These are phyloP conservation scores for Acanthopagrus latus DNA, from an alignment of 2,797 vertebrate species.

Conservation along the genomic window DNA sequence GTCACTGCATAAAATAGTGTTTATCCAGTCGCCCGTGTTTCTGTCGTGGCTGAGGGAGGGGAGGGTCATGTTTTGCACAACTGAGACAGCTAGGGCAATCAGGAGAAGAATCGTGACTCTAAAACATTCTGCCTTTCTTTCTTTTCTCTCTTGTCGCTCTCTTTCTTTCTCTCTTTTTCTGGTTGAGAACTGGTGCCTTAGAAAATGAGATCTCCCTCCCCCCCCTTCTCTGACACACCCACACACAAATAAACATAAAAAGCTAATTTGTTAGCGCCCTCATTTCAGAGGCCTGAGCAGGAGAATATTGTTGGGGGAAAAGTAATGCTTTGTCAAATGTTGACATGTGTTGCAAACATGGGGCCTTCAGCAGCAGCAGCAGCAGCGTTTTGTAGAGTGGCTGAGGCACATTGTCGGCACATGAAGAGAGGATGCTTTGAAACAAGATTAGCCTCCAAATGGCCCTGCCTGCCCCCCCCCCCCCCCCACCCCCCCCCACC, in stretches of 20 bases:
- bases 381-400: constrained; percentile 65
- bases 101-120: constrained; percentile 83
- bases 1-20: constrained; percentile 89
- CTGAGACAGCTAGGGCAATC: constrained; percentile 81
- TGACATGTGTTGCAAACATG: constrained; percentile 86
- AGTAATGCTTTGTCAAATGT: constrained; percentile 87
- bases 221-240: constrained; percentile 79
- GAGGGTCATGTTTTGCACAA: constrained; percentile 84
- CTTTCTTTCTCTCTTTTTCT: constrained; percentile 37
- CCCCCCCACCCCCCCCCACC: not conserved
- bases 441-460: constrained; percentile 85
- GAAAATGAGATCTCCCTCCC: constrained; percentile 67
- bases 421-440: constrained; percentile 82
- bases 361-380: constrained; percentile 74
- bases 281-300: constrained; percentile 81
- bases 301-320: constrained; percentile 79
- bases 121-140: constrained; percentile 74
- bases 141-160: constrained; percentile 35
- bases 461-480: constrained; percentile 62
- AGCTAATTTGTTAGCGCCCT: constrained; percentile 86
- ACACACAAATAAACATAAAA: constrained; percentile 88
- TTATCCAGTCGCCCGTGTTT: constrained; percentile 86
- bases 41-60: constrained; percentile 80
- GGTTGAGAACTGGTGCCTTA: constrained; percentile 64
- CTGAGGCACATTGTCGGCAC: constrained; percentile 79